A percentile compares a stretch with the other conserved stretches of the same genome.
Evolutionary conservation across 2,113 vertebrate species (phyloP).

Genomic region (Climacteris rufus): DNA sequence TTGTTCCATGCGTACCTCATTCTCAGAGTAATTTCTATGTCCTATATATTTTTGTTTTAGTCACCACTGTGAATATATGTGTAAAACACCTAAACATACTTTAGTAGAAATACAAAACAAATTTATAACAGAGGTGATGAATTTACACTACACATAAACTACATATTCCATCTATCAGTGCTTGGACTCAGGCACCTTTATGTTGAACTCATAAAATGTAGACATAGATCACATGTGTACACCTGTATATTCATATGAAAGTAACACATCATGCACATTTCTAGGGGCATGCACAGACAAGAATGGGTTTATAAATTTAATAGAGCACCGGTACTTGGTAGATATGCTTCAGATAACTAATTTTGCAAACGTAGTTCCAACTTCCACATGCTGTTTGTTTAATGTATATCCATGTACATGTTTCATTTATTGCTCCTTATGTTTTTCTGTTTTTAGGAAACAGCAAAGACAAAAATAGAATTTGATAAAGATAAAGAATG

Average conservation of each 20-base stretch:
- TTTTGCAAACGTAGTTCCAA: background rate
- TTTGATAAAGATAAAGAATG: slow-evolving; percentile 80
- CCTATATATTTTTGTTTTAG: background rate
- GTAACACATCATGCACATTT: background rate
- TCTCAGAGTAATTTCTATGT: background rate
- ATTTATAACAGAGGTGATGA: background rate
- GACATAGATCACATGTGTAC: background rate
- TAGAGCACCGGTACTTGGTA: background rate
- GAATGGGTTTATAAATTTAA: background rate
- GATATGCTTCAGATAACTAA: background rate
- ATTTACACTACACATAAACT: background rate
- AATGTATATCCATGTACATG: background rate
- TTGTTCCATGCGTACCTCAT: background rate
- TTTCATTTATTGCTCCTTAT: background rate
- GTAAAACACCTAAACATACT: background rate
- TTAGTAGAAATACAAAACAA: background rate
- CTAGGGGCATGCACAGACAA: background rate
- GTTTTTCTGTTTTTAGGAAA: slow-evolving; percentile 63
- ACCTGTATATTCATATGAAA: background rate
- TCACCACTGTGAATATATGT: background rate
- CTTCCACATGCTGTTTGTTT: background rate
- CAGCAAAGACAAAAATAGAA: slow-evolving; percentile 62
- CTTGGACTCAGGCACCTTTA: background rate
- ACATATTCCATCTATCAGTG: background rate
- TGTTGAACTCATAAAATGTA: background rate